phyloP scores from a whole-genome alignment of 2,797 vertebrate genomes.

The Dicrostonyx torquatus region DNA sequence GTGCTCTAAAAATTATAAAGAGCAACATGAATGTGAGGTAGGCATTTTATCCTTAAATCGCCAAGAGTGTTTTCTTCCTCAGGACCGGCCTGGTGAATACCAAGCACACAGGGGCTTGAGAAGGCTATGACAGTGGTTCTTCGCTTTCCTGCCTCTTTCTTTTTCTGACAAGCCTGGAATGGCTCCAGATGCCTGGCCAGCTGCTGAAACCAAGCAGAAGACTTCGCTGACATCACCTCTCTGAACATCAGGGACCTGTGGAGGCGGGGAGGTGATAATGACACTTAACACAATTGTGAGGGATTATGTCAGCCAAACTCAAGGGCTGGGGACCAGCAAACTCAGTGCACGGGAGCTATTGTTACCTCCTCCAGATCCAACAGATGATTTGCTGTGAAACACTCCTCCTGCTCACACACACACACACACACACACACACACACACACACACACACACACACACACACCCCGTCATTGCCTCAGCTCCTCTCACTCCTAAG shows the following conservation, averaged over 20 bases:
- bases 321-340: not conserved
- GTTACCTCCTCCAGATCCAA: not conserved
- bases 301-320: not conserved
- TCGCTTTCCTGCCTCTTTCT: not conserved
- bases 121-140: not conserved
- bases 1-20: constrained; percentile 54
- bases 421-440: no score
- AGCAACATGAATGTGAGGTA: constrained; percentile 24
- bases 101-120: not conserved
- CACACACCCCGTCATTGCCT: not conserved
- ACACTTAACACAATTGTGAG: not conserved
- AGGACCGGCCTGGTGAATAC: constrained; percentile 1
- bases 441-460: no score
- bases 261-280: not conserved
- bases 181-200: not conserved
- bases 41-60: constrained; percentile 31
- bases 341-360: not conserved
- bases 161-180: not conserved
- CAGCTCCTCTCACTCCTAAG: not conserved
- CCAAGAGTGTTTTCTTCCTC: constrained; percentile 43
- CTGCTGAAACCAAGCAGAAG: constrained; percentile 21
- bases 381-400: not conserved
- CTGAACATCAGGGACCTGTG: not conserved
- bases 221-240: constrained; percentile 17
- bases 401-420: no score